Conservation (phyloP, 2,888 invertebrate species). For the Nomada hirtipes region DNA sequence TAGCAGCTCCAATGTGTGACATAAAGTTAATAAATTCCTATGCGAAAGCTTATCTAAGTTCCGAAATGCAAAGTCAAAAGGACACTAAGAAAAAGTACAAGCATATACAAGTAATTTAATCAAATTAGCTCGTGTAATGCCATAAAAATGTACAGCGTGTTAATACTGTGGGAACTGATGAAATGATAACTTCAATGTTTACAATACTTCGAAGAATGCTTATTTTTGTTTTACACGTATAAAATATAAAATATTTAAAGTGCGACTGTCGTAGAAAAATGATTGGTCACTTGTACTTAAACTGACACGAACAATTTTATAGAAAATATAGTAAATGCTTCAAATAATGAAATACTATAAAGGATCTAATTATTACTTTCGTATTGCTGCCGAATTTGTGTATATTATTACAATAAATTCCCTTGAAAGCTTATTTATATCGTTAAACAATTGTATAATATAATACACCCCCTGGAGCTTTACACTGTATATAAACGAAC, state of each 20-base stretch:
- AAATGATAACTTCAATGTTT: no score
- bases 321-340: no score
- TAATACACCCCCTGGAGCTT: no score
- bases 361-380: no score
- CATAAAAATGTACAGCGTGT: no score
- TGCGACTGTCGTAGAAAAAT: no score
- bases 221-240: background rate
- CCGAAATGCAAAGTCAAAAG: constrained; percentile 1
- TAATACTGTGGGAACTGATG: background rate
- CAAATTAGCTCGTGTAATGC: background rate
- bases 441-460: no score
- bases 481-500: no score
- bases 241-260: background rate
- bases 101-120: background rate
- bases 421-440: no score
- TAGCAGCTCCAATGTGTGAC: constrained; percentile 30
- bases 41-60: constrained; percentile 18
- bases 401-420: no score
- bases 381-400: no score
- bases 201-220: no score
- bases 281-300: background rate
- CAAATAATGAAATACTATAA: background rate
- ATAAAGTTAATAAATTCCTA: constrained; percentile 66
- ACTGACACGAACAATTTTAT: background rate
- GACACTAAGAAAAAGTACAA: background rate